Conservation (phyloP, 2,797 vertebrate genomes). For the Morelia viridis region DNA sequence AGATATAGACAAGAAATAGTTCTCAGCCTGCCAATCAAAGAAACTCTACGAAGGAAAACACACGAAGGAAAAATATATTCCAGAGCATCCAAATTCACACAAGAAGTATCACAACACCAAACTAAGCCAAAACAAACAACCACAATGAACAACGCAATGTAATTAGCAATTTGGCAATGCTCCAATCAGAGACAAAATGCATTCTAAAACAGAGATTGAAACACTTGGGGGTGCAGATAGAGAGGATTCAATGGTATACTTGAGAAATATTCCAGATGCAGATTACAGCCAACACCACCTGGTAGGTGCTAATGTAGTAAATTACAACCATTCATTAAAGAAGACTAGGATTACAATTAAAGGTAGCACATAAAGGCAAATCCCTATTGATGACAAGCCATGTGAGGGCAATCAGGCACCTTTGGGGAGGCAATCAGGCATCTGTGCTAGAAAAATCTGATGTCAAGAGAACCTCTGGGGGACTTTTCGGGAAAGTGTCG, state of each 20-base stretch:
- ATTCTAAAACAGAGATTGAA: background rate
- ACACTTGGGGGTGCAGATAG: background rate
- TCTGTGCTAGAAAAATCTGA: constrained; percentile 63
- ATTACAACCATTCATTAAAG: constrained; percentile 65
- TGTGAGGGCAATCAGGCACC: constrained; percentile 64
- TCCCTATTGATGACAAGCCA: constrained; percentile 56
- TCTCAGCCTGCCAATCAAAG: background rate
- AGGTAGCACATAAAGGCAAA: constrained; percentile 54
- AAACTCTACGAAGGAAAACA: background rate
- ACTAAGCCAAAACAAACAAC: background rate
- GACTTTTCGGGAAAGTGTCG: constrained; percentile 55
- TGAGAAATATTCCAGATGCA: constrained; percentile 51
- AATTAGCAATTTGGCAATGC: background rate
- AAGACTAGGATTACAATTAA: constrained; percentile 65
- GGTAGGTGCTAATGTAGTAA: constrained; percentile 48
- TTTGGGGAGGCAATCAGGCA: constrained; percentile 63
- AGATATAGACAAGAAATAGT: background rate
- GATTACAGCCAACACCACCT: constrained; percentile 57
- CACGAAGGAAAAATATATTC: background rate
- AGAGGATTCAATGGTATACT: constrained; percentile 33
- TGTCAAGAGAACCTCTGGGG: constrained; percentile 58
- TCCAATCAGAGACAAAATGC: background rate
- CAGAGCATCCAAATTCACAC: background rate
- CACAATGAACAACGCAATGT: background rate
- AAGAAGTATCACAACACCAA: background rate